A percentile compares a stretch with the other conserved stretches of the same genome.
phyloP scores from a whole-genome alignment of 2,888 invertebrate genomes.

The Stenchaetothrips biformis region DNA sequence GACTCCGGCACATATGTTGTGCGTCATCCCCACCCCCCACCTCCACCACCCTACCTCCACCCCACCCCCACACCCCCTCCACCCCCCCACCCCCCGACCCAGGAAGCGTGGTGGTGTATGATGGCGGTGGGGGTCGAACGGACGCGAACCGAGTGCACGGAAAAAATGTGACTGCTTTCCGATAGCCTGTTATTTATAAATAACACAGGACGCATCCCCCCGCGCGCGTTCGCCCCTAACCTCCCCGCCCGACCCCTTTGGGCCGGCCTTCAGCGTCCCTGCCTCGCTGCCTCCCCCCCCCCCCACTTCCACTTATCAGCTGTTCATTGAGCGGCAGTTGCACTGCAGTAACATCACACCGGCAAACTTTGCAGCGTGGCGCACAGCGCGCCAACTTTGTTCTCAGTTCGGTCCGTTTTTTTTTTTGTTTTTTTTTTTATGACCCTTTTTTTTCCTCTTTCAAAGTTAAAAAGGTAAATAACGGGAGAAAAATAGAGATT shows the following conservation, averaged over 20 bases:
- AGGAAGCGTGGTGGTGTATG: slow-evolving; percentile 4
- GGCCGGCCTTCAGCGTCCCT: neutral
- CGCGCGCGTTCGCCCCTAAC: neutral
- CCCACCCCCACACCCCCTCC: neutral
- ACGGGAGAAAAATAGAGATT: slow-evolving; percentile 1
- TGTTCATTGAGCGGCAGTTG: neutral
- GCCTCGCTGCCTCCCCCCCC: neutral
- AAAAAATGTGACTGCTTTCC: slow-evolving; percentile 22
- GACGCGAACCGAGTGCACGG: neutral
- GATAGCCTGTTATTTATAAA: slow-evolving; percentile 22
- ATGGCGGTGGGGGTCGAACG: slow-evolving; percentile 1
- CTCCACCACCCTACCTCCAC: neutral
- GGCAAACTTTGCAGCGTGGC: neutral
- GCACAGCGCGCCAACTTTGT: neutral
- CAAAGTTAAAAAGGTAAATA: neutral
- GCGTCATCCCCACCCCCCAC: neutral
- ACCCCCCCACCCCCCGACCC: too few relatives aligned
- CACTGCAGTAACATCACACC: neutral
- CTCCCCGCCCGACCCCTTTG: neutral
- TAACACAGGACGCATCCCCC: neutral
- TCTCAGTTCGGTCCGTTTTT: neutral
- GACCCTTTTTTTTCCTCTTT: too few relatives aligned
- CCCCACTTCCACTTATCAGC: neutral
- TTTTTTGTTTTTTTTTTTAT: neutral
- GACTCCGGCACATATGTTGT: neutral